phyloP scores from a whole-genome alignment of 2,888 invertebrate genomes.

The Drosophila conformis region DNA sequence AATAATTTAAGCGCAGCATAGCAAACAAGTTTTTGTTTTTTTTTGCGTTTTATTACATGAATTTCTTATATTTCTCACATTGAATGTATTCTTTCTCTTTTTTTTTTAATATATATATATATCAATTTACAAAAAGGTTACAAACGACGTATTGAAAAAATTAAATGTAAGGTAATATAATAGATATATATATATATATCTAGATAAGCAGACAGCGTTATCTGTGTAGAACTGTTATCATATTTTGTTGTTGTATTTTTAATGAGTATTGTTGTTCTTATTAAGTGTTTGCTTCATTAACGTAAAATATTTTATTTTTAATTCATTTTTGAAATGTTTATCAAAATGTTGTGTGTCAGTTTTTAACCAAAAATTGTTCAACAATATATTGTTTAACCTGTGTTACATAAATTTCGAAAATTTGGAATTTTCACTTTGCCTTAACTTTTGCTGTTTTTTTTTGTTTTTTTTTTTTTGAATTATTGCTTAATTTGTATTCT shows the following conservation, averaged over 20 bases:
- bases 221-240: slow-evolving; percentile 41
- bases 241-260: slow-evolving; percentile 40
- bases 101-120: slow-evolving; percentile 44
- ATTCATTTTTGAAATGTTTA: slow-evolving; percentile 29
- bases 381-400: slow-evolving; percentile 60
- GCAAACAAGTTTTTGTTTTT: slow-evolving; percentile 58
- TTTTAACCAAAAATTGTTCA: slow-evolving; percentile 71
- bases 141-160: slow-evolving; percentile 72
- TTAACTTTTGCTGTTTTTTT: slow-evolving; percentile 31
- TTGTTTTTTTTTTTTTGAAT: slow-evolving; percentile 1
- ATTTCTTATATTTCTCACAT: slow-evolving; percentile 76
- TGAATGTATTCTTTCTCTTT: slow-evolving; percentile 52
- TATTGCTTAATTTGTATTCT: slow-evolving; percentile 58
- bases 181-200: background rate
- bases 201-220: slow-evolving; percentile 42
- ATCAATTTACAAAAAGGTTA: slow-evolving; percentile 75
- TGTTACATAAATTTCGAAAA: slow-evolving; percentile 52
- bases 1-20: slow-evolving; percentile 47
- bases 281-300: slow-evolving; percentile 62
- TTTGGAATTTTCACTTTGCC: slow-evolving; percentile 65
- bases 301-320: slow-evolving; percentile 30
- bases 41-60: slow-evolving; percentile 79
- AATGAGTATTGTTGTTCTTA: slow-evolving; percentile 76
- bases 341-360: slow-evolving; percentile 51
- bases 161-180: slow-evolving; percentile 58